Evolutionary conservation across 2,113 vertebrate genomes (phyloP), one percentile per base, ranked within the genome.

Genomic region (Diphyllodes magnificus): DNA sequence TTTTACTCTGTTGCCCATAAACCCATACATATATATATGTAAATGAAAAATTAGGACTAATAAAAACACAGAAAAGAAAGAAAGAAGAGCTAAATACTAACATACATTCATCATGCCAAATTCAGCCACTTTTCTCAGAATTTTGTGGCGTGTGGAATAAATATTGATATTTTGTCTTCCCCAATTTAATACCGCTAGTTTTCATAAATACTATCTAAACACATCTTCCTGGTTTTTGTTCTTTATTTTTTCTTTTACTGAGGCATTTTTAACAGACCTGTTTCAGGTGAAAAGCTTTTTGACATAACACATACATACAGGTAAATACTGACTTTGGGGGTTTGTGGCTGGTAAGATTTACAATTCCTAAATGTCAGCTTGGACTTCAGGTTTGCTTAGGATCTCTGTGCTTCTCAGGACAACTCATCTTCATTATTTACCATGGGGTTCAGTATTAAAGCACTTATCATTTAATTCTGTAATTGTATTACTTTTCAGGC

Each of bases 1-100:
- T 89, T 91, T 64, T 87, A 33, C 15, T 45, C 15, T 47, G 15
- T 60, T 70, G 39, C 6, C 3, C 19, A 15, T 44, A 82, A 81
- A 28, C 2, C 3, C 33, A 40, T 35, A 21, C 10, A 11, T 25
- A 11, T 6, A 16, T 3, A 17, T 11, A 9, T 2, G 25, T 9
- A 20, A 45, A 54, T 39, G 0, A 40, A 65, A 76, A 85, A 11
- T 4, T 35, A 11, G 11, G 21, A 25, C 7, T 42, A 25, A 3
- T 31, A 5, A 11, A 23, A 49, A 11, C 22, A 42, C 7, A 51
- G 49, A 25, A 59, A 68, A 61, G 3, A 11, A 69, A 53, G 15
- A 64, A 57, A 28, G 39, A 40, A n/a, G 4, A 27, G 4, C 31
- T 40, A 33, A 56, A 72, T 51, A 45, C 15, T 76, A 25, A 31